Evolutionary conservation across 2,888 invertebrate species (phyloP), one percentile per base, ranked within the genome.

Genomic region (Atethmia centrago): DNA sequence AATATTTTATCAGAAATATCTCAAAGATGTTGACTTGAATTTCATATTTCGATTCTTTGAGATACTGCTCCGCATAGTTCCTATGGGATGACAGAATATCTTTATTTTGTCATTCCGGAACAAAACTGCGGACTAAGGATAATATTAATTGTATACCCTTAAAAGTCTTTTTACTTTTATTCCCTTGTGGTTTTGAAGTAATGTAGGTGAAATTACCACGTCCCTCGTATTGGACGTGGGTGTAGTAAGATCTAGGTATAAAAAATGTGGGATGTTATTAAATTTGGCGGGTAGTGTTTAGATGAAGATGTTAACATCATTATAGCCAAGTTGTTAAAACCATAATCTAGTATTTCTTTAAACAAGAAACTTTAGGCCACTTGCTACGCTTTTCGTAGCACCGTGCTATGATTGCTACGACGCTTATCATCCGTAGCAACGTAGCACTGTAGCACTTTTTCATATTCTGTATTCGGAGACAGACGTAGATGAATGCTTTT

Each of bases 21-120:
- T 78, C 70, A 77, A 77, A 86, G 85, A 80, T 71, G 71, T 84
- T 80, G 84, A 84, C 76, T 76, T 73, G 84, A 84, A 84, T 86
- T 85, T 78, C 70, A 83, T 79, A 82, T 86, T 86, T 82, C 82
- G 78, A 80, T 82, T 84, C 85, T 84, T 82, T 73, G 65, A 72
- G 65, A 65, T 73, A 72, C 74, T 69, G 36, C 73, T 67, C 21
- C 61, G 47, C 45, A 31, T 53, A 56, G 66, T 75, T 75, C 86
- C 69, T 78, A 40, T 47, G 85, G 71, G 85, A 84, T 71, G 67
- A 65, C 68, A 67, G 53, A 74, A 77, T 85, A 82, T 77, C 74
- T 86, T 80, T 82, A 86, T 84, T 80, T 67, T 72, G 75, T 80
- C 49, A 78, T 73, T 71, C 47, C 25, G 28, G 45, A 77, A 82